Evolutionary conservation across 2,888 invertebrate genomes (phyloP), one percentile per base, ranked within the genome.

Genomic region (Panopea generosa): DNA sequence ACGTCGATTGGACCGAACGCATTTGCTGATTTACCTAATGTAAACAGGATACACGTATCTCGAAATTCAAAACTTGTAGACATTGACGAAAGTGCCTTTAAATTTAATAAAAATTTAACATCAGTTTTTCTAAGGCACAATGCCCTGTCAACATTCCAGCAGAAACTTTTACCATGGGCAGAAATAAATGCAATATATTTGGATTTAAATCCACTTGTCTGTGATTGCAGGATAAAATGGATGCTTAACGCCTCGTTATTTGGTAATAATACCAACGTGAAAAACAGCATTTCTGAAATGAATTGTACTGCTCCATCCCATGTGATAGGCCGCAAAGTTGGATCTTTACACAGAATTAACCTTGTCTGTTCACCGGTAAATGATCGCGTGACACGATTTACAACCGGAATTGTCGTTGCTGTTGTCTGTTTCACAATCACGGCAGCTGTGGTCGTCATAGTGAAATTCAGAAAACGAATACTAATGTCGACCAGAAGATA

Each of bases 161-260:
- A 61, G 29, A 52, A 61, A n/a, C 66, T 78, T 1, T 18, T 74
- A 9, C 49, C 43, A 6, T 78, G 78, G 78, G 52, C 60, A 0
- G 18, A 29, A 9, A 22, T 78, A 43, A 33, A 52, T 1, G 27
- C 16, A 9, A 43, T 78, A 6, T 29, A n/a, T 16, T 1, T 78
- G 1, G 50, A 29, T 33, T 22, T 33, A 1, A 73, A 66, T 60
- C 73, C 69, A 1, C 38, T 78, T 9, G 49, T 59, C 26, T 78
- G 78, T 59, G 74, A 78, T 43, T 78, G 78, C 33, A 61, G 63
- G 6, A 16, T 70, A 2, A 56, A 26, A 2, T 78, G 78, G 78
- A 70, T 74, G 62, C 40, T 60, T 0, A 47, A 66, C 24, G 24
- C 20, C 4, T 40, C 57, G 24, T 57, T 38, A 18, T 59, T 68